Conservation (phyloP, 37 sponge, comb jelly and placozoan genomes). For the Haliclona indistincta region DNA sequence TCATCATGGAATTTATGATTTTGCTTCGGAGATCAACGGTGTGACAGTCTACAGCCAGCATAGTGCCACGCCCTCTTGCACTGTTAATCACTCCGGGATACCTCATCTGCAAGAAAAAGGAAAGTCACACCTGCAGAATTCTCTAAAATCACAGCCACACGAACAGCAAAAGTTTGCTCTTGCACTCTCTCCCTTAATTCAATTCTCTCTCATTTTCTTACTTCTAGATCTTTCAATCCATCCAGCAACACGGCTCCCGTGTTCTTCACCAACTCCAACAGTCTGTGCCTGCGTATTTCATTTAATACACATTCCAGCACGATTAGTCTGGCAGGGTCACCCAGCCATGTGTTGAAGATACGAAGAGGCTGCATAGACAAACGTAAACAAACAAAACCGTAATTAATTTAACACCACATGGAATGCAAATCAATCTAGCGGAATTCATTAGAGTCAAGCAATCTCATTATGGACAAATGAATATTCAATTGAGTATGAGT, state of each 20-base stretch:
- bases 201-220: no score
- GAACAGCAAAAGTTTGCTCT: no score
- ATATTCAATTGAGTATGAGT: no score
- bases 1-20: slow-evolving; percentile 22
- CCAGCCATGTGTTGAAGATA: slow-evolving; percentile 90
- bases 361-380: slow-evolving; percentile 51
- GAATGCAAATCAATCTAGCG: no score
- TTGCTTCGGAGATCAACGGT: slow-evolving; percentile 6
- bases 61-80: slow-evolving; percentile 71
- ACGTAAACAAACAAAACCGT: no score
- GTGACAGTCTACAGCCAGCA: slow-evolving; percentile 68
- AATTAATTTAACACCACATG: no score
- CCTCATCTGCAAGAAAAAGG: slow-evolving; percentile 12
- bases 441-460: no score
- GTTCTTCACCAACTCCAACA: slow-evolving; percentile 28
- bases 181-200: no score
- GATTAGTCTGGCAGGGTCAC: slow-evolving; percentile 67
- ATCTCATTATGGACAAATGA: no score
- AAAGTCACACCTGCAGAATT: no score
- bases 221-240: slow-evolving; percentile 67
- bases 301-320: slow-evolving; percentile 48
- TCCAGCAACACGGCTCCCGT: slow-evolving; percentile 49
- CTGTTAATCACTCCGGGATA: slow-evolving; percentile 51
- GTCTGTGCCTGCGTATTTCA: slow-evolving; percentile 36
- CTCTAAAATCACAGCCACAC: no score